Evolutionary conservation across 1,140 invertebrate species (phyloP), one percentile per base, ranked within the genome.

Genomic region (Drosophila sulfurigaster): DNA sequence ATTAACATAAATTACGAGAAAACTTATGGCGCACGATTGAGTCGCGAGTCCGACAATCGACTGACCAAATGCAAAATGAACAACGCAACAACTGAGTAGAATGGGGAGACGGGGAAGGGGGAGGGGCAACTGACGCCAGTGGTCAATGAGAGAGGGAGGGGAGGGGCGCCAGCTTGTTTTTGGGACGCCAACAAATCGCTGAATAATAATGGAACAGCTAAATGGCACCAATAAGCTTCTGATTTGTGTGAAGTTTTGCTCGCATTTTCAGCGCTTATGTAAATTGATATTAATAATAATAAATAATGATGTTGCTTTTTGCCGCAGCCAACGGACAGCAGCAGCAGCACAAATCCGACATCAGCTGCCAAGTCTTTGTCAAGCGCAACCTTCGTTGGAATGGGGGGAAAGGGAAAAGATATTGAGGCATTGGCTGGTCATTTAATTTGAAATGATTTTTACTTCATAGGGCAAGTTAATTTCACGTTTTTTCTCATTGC

Each of bases 1-100:
- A 88, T 88, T 82, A 78, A 83, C 83, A 88, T 88, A 88, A 89
- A 88, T 83, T 88, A 88, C 81, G 68, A 72, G 73, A 71, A 88
- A 81, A 63, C 66, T 57, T 74, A 73, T 68, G 71, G 71, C 71
- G 71, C 71, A 74, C 59, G 58, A 70, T 70, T 57, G 51, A 51
- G 51, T 30, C 15, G 38, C 60, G 45, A 52, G 25, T 63, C 41
- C 45, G 41, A 71, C 56, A 57, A 30, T 67, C 45, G 66, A 32
- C 8, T 41, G 41, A 56, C 16, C 43, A 58, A 70, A 73, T 73
- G 70, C 70, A 73, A 73, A 73, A 67, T 59, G 25, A 72, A 66
- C 28, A 25, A 28, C 48, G 49, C 52, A 48, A 52, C 35, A 38
- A 11, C 35, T 3, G 8, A 25, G 3, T 25, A n/a, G 25, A 7